Evolutionary conservation across 2,113 vertebrate species (phyloP).

Genomic region (Muntiacus reevesi): DNA sequence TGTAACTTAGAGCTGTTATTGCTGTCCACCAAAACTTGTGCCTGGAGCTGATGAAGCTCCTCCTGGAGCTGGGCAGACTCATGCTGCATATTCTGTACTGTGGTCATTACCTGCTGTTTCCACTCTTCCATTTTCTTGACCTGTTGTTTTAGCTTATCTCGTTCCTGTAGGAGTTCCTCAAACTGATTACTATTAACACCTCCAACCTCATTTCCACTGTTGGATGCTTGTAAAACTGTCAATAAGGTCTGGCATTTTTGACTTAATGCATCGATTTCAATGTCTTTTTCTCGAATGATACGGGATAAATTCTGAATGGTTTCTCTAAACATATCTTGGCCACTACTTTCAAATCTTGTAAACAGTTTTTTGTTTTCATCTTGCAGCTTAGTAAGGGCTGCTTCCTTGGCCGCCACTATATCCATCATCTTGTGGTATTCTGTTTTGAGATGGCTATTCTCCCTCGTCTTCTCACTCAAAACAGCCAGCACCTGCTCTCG

Average conservation of each 20-base stretch:
- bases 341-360: conserved; percentile 86
- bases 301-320: conserved; percentile 97
- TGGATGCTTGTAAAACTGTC: conserved; percentile 90
- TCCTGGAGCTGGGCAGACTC: conserved; percentile 96
- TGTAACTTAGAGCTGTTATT: conserved; percentile 92
- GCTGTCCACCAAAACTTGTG: conserved; percentile 89
- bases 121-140: conserved; percentile 99
- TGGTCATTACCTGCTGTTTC: conserved; percentile 98
- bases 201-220: conserved; percentile 75
- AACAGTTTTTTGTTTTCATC: conserved; percentile 92
- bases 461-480: conserved; percentile 94
- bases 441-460: conserved; percentile 93
- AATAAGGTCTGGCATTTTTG: conserved; percentile 97
- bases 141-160: conserved; percentile 94
- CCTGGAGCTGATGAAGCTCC: conserved; percentile 91
- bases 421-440: conserved; percentile 96
- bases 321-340: conserved; percentile 96
- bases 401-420: conserved; percentile 92
- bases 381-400: conserved; percentile 90
- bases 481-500: conserved; percentile 93
- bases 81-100: conserved; percentile 97
- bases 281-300: conserved; percentile 98
- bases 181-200: conserved; percentile 97
- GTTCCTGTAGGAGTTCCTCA: conserved; percentile 94
- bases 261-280: conserved; percentile 96